Base-by-base conservation (phyloP, 2,888 invertebrate species). In the Zele albiditarsus region DNA sequence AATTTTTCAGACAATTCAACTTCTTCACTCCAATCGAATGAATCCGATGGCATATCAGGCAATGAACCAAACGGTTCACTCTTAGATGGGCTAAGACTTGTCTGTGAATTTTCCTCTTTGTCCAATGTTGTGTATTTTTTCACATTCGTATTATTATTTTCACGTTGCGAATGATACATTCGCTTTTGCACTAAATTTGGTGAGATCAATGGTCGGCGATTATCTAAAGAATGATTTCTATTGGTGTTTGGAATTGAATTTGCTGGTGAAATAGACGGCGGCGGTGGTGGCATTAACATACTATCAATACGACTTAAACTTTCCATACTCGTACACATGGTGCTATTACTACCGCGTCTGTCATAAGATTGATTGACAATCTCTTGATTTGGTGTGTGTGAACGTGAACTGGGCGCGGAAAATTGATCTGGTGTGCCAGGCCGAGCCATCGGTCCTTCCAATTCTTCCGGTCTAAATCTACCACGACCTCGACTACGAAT, bases 401-500 rank as follows among this genome's bases (percentile, higher is more conserved):
- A 89, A 82, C 89, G 83, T n/a, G 89, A 88, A 84, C 87, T 89
- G 72, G 88, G 85, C 60, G 87, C 89, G 46, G 89, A 89, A 82
- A 85, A 88, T 80, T 89, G 89, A 80, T 91, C 91, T 23, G 91
- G 91, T 46, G 91, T 91, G 72, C 86, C 85, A 63, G 90, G 89
- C 78, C 90, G 83, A 75, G 85, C 88, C 60, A 84, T 78, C 65
- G 85, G 80, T 73, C 79, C 78, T 68, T 90, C 90, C 49, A 88
- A 82, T 66, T 93, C 93, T 84, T 91, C 91, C 27, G 92, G 91
- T 80, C 91, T 90, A 68, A 92, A 88, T 75, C 93, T 90, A 16
- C 93, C 93, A 80, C 94, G 90, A 33, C 94, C 94, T 82, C 94
- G 90, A 68, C 92, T 91, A 70, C 90, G 85, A 58, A 89, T 87